Evolutionary conservation across 2,888 invertebrate genomes (phyloP).

Genomic region (Protonemura montana): DNA sequence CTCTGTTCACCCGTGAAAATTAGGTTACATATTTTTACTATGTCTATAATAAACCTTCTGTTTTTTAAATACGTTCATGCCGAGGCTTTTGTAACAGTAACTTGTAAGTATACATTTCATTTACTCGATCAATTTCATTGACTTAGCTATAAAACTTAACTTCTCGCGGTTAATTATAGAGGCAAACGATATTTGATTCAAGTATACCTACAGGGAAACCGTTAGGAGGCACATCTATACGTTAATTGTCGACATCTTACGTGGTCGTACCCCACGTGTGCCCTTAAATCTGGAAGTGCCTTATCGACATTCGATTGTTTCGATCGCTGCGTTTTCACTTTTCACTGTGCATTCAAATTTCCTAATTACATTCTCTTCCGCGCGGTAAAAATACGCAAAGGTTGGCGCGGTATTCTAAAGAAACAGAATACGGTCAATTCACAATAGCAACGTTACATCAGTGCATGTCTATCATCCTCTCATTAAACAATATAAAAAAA

Average conservation of each 20-base stretch:
- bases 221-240: neutral
- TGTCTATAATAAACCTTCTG: neutral
- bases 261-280: neutral
- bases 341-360: neutral
- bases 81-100: slow-evolving; percentile 12
- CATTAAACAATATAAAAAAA: neutral
- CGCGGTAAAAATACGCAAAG: neutral
- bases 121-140: neutral
- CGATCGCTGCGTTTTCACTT: neutral
- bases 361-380: slow-evolving; percentile 12
- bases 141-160: neutral
- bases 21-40: neutral
- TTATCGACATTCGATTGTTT: neutral
- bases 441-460: neutral
- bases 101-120: neutral
- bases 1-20: neutral
- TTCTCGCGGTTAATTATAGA: neutral
- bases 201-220: neutral
- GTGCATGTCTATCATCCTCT: neutral
- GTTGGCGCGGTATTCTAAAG: neutral
- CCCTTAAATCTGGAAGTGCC: neutral
- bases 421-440: neutral
- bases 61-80: neutral
- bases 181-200: neutral
- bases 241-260: neutral